Evolutionary conservation across 2,797 vertebrate genomes (phyloP), one percentile per base, ranked within the genome.

Genomic region (Ctenopoma multispine): DNA sequence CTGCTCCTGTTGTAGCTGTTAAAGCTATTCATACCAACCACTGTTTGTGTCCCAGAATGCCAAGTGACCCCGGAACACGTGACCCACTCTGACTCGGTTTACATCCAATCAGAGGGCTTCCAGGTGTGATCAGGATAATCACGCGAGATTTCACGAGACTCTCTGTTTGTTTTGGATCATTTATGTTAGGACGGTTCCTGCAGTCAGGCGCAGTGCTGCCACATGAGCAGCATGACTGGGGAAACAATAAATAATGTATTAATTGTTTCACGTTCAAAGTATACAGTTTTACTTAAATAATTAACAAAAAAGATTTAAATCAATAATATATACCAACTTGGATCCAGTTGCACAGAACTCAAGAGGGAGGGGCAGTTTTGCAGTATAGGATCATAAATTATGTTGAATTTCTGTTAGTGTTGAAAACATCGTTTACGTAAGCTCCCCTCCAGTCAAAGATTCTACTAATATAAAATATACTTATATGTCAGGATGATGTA

Each of bases 31-130:
- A 85, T 75, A 72, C 84, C 56, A 46, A 80, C 65, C 80, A 87
- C 84, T 94, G 93, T 94, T 95, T 94, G 90, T 94, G 91, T 95
- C 93, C 94, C 95, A 94, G 87, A 93, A 93, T 93, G 88, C 94
- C 89, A 90, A 93, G 88, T 91, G 87, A 79, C 43, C 55, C 17
- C 65, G 17, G 10, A 3, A 24, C 92, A 90, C 75, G 87, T 90
- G 90, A 92, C 62, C 29, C 0, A 0, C 24, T 5, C 6, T n/a
- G 50, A 4, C 8, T 1, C 31, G 7, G 1, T 56, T 24, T 47
- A n/a, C 14, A 2, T 2, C 92, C 87, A 92, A 91, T 87, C 72
- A 82, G 12, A 66, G 10, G n/a, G n/a, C 11, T 8, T 0, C 7
- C 0, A 0, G 0, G 0, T 2, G 29, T 6, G 21, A 74, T 89